Percentiles rank a stretch among this genome's conserved stretches.
Conservation (phyloP, 53 echinoderm and acorn worm genomes). For the Zoroaster sp. region DNA sequence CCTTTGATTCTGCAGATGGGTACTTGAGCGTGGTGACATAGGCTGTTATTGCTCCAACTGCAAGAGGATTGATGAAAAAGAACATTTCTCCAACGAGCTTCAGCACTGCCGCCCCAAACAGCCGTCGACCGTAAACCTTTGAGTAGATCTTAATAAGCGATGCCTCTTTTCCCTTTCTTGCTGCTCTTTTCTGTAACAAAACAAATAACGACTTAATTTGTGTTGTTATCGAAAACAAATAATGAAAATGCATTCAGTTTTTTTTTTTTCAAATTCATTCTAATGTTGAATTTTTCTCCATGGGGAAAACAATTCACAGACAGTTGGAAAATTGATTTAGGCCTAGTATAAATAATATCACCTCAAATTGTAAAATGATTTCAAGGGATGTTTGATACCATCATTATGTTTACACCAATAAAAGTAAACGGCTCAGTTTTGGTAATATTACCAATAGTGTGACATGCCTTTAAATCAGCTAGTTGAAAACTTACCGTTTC, state of each 20-base stretch:
- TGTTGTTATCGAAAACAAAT: background rate
- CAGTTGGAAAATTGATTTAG: background rate
- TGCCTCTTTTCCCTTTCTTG: conserved; percentile 12
- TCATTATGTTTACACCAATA: no score
- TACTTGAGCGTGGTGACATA: conserved; percentile 53
- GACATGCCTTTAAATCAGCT: no score
- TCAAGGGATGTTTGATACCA: background rate
- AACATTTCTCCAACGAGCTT: conserved; percentile 46
- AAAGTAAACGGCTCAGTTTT: no score
- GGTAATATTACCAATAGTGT: no score
- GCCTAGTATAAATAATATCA: background rate
- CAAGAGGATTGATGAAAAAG: conserved; percentile 59
- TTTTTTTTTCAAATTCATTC: no score
- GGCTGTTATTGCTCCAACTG: conserved; percentile 51
- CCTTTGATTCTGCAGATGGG: background rate
- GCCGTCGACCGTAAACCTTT: conserved; percentile 50
- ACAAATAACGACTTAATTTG: background rate
- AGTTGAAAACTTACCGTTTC: background rate
- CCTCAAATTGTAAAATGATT: background rate
- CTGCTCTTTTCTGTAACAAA: conserved; percentile 27
- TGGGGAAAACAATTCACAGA: background rate
- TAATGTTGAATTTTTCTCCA: background rate
- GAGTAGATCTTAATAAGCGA: conserved; percentile 48
- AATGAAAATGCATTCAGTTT: no score
- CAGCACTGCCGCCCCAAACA: conserved; percentile 42